Percentiles rank a stretch among this genome's conserved stretches.
Evolutionary conservation across 2,888 invertebrate species (phyloP).

Genomic region (Altica lythri): DNA sequence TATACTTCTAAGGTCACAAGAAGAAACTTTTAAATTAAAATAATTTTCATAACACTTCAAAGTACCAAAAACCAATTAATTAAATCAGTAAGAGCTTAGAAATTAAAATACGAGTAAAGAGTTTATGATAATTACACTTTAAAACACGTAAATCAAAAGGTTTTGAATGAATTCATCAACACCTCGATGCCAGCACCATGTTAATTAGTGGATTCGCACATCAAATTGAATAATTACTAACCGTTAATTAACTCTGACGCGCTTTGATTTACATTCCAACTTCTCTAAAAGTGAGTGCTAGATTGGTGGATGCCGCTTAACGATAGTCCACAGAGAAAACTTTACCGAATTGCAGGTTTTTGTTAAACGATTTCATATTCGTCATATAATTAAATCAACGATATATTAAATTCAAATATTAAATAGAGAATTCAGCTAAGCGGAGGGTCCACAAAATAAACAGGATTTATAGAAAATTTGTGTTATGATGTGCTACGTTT

Average conservation of each 20-base stretch:
- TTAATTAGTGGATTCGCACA: slow-evolving; percentile 38
- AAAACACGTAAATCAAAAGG: slow-evolving; percentile 36
- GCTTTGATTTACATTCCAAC: slow-evolving; percentile 31
- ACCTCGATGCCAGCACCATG: slow-evolving; percentile 30
- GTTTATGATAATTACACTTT: slow-evolving; percentile 35
- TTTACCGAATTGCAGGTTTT: too few relatives aligned
- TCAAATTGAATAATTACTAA: slow-evolving; percentile 38
- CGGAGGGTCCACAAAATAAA: too few relatives aligned
- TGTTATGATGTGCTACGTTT: too few relatives aligned
- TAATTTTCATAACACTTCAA: slow-evolving; percentile 17
- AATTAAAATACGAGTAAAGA: slow-evolving; percentile 25
- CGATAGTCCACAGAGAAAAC: too few relatives aligned
- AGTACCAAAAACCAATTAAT: slow-evolving; percentile 26
- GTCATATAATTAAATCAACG: too few relatives aligned
- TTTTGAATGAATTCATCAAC: slow-evolving; percentile 36
- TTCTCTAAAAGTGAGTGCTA: slow-evolving; percentile 25
- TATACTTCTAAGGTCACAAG: too few relatives aligned
- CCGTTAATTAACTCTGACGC: slow-evolving; percentile 36
- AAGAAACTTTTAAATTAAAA: not conserved
- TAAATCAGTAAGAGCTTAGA: slow-evolving; percentile 17
- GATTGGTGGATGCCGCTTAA: slow-evolving; percentile 6
- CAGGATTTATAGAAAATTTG: too few relatives aligned
- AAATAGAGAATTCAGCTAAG: too few relatives aligned
- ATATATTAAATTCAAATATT: too few relatives aligned
- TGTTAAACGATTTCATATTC: too few relatives aligned